Base-by-base conservation (phyloP, 1,140 invertebrate genomes). In the Drosophila teissieri region DNA sequence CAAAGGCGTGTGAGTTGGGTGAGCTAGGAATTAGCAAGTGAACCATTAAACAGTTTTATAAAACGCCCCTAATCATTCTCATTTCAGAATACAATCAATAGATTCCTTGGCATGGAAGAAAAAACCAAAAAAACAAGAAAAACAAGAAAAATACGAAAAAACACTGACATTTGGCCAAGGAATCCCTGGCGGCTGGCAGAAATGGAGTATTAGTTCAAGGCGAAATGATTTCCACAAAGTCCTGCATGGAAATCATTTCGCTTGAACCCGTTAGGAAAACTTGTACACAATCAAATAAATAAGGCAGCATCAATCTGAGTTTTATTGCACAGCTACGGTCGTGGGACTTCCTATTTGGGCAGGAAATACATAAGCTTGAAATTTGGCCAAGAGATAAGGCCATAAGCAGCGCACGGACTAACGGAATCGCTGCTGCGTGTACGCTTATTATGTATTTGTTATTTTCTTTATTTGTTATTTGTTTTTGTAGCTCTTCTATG, bases 21-120 rank as follows among this genome's bases (percentile, higher is more conserved):
- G 49, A 56, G 55, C 31, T 17, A 27, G 24, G 34, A 78, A 78
- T 62, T 78, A 64, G 54, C 67, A 48, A 70, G 36, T 69, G 15
- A 15, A 31, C 7, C 31, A 31, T 10, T 31, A 8, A 31, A 31
- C 6, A 39, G 4, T n/a, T 39, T 40, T 8, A 3, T 15, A 3
- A 42, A 8, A 8, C 8, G 2, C 8, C 8, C 3, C 8, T 17
- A 15, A 15, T 42, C 15, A 15, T 42, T 42, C n/a, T 17, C n/a
- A 11, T 45, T 45, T 19, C 17, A 45, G 42, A 2, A 12, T 1
- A 42, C 3, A 8, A 7, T 40, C 5, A 5, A 40, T 40, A n/a
- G 6, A 7, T 7, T 15, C 31, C 7, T 15, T 8, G 15, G 3
- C n/a, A 8, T n/a, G 14, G 4, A 6, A 39, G 14, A 4, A n/a